These are phyloP conservation scores for Sternarchorhynchus goeldii DNA, from an alignment of 2,797 vertebrate species.

Conservation along the genomic window DNA sequence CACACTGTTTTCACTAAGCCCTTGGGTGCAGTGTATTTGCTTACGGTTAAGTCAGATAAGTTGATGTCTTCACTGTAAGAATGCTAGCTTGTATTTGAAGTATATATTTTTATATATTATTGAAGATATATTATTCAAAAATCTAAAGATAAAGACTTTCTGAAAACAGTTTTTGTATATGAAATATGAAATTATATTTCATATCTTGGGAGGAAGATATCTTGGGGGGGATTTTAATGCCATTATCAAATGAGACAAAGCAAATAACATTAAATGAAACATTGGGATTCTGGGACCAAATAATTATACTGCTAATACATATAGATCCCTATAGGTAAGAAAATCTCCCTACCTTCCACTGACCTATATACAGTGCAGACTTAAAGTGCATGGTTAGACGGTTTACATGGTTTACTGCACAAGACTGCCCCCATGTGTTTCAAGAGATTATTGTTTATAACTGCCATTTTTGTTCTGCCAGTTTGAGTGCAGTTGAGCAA, in stretches of 20 bases:
- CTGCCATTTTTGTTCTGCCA: not conserved
- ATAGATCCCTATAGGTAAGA: not conserved
- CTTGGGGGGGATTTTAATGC: not conserved
- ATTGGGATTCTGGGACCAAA: not conserved
- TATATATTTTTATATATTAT: not conserved
- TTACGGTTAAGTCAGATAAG: slow-evolving; percentile 7
- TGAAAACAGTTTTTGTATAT: not conserved
- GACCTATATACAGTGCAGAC: not conserved
- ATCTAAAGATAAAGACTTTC: not conserved
- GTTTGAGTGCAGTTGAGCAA: too few relatives aligned
- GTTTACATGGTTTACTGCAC: slow-evolving; percentile 34
- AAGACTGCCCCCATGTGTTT: slow-evolving; percentile 39
- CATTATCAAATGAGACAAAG: not conserved
- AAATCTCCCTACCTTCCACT: not conserved
- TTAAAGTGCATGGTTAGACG: not conserved
- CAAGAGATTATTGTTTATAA: slow-evolving; percentile 6
- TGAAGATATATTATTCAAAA: not conserved
- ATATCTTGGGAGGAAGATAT: not conserved
- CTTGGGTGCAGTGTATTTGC: not conserved
- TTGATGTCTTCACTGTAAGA: not conserved
- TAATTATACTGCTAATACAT: not conserved
- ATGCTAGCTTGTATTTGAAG: not conserved
- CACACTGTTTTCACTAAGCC: slow-evolving; percentile 3
- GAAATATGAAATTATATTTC: not conserved
- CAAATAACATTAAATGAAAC: not conserved